phyloP scores from a whole-genome alignment of 2,797 vertebrate genomes.

The Leucoraja ocellata region DNA sequence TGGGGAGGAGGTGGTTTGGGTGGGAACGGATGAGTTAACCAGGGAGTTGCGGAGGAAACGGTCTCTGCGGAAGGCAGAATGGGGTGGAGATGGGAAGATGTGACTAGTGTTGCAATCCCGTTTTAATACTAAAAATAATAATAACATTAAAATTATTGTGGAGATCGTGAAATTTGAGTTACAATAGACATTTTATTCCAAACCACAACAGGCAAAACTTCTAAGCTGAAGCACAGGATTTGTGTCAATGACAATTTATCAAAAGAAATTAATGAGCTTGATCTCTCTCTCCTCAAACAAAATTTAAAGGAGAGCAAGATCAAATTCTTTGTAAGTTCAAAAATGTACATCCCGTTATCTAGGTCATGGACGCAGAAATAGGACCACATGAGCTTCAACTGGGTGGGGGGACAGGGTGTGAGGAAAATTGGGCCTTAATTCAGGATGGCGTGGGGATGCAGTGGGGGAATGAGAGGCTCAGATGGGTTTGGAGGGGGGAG shows the following conservation, averaged over 20 bases:
- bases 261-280: background rate
- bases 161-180: background rate
- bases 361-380: background rate
- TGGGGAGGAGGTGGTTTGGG: too few species aligned
- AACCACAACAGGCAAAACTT: background rate
- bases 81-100: too few species aligned
- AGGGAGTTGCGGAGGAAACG: too few species aligned
- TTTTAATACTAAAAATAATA: too few species aligned
- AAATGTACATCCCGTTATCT: background rate
- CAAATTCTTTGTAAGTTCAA: constrained; percentile 1
- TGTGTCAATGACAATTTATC: background rate
- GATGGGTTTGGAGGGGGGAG: background rate
- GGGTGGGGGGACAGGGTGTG: background rate
- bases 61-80: too few species aligned
- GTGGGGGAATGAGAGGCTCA: background rate
- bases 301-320: background rate
- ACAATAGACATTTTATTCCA: background rate
- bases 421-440: too few species aligned
- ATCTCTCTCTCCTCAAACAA: background rate
- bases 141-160: too few species aligned
- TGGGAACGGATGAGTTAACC: too few species aligned
- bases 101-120: too few species aligned
- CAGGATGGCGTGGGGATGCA: too few species aligned
- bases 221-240: background rate
- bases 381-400: background rate